Evolutionary conservation across 2,888 invertebrate species (phyloP).

Genomic region (Operophtera brumata): DNA sequence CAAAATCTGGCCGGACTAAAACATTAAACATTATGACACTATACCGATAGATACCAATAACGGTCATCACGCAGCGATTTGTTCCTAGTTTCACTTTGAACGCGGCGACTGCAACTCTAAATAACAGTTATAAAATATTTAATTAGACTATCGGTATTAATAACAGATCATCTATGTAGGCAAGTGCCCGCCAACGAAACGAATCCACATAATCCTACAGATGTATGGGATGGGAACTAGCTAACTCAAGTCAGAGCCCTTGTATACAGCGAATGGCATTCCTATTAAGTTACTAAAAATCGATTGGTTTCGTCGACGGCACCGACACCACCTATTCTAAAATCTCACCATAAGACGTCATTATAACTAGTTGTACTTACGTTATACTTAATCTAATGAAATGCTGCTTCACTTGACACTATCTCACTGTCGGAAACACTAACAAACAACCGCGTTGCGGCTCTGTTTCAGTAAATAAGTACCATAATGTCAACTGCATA

Average conservation of each 20-base stretch:
- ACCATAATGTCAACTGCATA: too few relatives aligned
- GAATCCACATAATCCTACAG: not conserved
- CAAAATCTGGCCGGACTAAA: not conserved
- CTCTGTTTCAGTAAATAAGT: not conserved
- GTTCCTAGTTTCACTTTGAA: not conserved
- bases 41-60: slow-evolving; percentile 13
- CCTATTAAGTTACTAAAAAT: not conserved
- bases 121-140: slow-evolving; percentile 14
- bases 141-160: slow-evolving; percentile 13
- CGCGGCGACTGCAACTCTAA: slow-evolving; percentile 4
- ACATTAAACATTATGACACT: not conserved
- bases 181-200: not conserved
- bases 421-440: slow-evolving; percentile 52
- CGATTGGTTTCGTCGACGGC: not conserved
- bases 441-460: slow-evolving; percentile 34
- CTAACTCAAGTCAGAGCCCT: not conserved
- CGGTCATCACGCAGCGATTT: slow-evolving; percentile 2
- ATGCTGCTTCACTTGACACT: slow-evolving; percentile 57
- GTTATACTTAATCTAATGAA: slow-evolving; percentile 49
- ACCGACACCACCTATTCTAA: slow-evolving; percentile 8
- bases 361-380: slow-evolving; percentile 27
- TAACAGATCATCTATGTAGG: not conserved
- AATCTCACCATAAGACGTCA: slow-evolving; percentile 17
- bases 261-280: not conserved
- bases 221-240: not conserved